Percentiles rank a stretch among this genome's conserved stretches.
These are phyloP conservation scores for Euwallacea similis DNA, from an alignment of 1,140 invertebrate species.

Conservation along the genomic window DNA sequence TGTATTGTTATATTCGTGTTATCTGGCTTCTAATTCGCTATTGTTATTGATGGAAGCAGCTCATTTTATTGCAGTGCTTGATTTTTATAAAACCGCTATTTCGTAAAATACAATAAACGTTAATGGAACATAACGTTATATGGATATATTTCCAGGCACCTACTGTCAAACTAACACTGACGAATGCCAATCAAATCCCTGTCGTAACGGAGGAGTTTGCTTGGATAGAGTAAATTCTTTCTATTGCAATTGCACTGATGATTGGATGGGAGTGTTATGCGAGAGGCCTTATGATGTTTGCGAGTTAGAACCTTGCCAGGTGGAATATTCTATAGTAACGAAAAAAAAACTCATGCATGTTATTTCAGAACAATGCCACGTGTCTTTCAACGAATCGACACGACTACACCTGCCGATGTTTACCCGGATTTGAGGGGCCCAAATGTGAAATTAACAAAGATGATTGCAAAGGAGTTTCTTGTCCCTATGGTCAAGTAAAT, in stretches of 20 bases:
- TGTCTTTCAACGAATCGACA: constrained; percentile 60
- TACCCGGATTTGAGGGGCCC: constrained; percentile 68
- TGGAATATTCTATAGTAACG: background rate
- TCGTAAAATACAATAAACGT: too few species aligned
- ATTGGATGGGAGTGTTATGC: constrained; percentile 70
- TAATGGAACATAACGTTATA: background rate
- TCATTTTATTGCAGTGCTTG: too few species aligned
- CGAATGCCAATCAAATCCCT: constrained; percentile 68
- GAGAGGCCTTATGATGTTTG: constrained; percentile 72
- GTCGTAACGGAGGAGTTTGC: constrained; percentile 73
- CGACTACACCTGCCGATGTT: constrained; percentile 62
- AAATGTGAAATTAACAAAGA: constrained; percentile 78
- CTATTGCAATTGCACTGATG: constrained; percentile 66
- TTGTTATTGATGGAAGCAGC: too few species aligned
- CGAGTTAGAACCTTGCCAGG: constrained; percentile 62
- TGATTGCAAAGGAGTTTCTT: constrained; percentile 69
- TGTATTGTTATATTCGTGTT: too few species aligned
- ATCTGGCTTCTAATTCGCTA: too few species aligned
- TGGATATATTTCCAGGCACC: constrained; percentile 56
- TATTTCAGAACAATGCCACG: constrained; percentile 63
- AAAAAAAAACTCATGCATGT: background rate
- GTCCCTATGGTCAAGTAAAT: constrained; percentile 62
- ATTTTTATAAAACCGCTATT: too few species aligned
- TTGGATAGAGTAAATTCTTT: constrained; percentile 63
- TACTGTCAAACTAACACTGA: constrained; percentile 67